Percentiles rank a stretch among this genome's conserved stretches.
Evolutionary conservation across 2,888 invertebrate genomes (phyloP).

Genomic region (Cosmopolites sordidus): DNA sequence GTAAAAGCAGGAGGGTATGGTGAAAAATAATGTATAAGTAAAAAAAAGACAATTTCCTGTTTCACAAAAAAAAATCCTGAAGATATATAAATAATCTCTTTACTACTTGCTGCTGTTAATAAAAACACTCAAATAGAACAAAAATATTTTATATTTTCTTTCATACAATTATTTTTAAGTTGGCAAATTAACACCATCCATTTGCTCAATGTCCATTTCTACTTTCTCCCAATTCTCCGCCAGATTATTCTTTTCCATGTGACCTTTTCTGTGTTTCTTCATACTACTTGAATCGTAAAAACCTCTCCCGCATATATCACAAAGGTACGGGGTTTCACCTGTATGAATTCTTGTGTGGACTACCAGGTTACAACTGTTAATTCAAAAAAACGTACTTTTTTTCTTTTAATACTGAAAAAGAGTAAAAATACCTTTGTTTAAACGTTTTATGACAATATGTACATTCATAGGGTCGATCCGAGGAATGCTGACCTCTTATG

Average conservation of each 20-base stretch:
- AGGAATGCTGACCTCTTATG: slow-evolving; percentile 33
- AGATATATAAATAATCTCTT: no score
- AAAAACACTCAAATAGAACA: no score
- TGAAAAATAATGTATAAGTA: no score
- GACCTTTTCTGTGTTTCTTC: slow-evolving; percentile 25
- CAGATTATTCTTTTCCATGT: slow-evolving; percentile 6
- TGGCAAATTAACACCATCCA: not conserved
- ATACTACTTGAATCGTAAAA: slow-evolving; percentile 41
- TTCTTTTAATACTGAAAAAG: not conserved
- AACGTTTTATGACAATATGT: slow-evolving; percentile 39
- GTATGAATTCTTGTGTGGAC: slow-evolving; percentile 45
- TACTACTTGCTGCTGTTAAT: no score
- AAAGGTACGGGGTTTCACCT: slow-evolving; percentile 45
- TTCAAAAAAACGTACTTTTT: no score
- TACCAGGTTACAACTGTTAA: slow-evolving; percentile 44
- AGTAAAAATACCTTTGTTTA: slow-evolving; percentile 31
- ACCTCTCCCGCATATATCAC: slow-evolving; percentile 45
- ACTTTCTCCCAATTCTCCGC: slow-evolving; percentile 1
- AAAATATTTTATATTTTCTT: not conserved
- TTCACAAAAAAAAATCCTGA: no score
- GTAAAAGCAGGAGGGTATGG: no score
- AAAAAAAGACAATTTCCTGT: no score
- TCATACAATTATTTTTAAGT: not conserved
- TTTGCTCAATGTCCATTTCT: not conserved
- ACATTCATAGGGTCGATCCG: slow-evolving; percentile 26